These are phyloP conservation scores for Mixornis gularis DNA, from an alignment of 2,113 vertebrate genomes.

Conservation along the genomic window DNA sequence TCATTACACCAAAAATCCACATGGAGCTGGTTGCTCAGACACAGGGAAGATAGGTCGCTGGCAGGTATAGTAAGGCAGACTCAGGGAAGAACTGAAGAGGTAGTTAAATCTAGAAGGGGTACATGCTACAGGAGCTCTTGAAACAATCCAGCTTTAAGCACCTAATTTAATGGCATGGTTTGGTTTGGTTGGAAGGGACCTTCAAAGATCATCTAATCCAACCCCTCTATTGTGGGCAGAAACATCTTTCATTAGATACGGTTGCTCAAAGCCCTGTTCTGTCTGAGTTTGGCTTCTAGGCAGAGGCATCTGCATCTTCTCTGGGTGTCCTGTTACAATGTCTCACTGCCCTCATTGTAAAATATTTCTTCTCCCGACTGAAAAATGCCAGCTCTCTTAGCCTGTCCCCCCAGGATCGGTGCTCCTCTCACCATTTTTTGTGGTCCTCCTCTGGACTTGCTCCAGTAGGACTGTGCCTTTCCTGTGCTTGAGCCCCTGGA, in stretches of 20 bases:
- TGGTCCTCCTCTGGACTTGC: neutral
- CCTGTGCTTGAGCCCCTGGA: neutral
- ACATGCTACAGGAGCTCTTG: neutral
- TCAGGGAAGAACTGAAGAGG: neutral
- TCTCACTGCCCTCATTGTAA: neutral
- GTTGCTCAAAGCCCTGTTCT: neutral
- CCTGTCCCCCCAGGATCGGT: neutral
- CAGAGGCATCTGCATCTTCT: neutral
- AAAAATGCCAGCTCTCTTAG: neutral
- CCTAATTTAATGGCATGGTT: neutral
- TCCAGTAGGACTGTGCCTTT: neutral
- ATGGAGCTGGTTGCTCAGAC: neutral
- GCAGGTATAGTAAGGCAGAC: neutral
- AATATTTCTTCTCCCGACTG: neutral
- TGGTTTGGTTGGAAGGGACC: neutral
- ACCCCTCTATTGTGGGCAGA: neutral
- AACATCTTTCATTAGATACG: neutral
- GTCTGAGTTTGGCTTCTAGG: neutral
- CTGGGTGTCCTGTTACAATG: neutral
- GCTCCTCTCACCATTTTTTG: neutral
- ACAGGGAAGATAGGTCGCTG: neutral
- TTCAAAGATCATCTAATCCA: neutral
- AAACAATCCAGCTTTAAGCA: neutral
- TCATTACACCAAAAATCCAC: neutral
- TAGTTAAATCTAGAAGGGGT: neutral